These are phyloP conservation scores for Cephus runcator DNA, from an alignment of 2,888 invertebrate species.

Conservation along the genomic window DNA sequence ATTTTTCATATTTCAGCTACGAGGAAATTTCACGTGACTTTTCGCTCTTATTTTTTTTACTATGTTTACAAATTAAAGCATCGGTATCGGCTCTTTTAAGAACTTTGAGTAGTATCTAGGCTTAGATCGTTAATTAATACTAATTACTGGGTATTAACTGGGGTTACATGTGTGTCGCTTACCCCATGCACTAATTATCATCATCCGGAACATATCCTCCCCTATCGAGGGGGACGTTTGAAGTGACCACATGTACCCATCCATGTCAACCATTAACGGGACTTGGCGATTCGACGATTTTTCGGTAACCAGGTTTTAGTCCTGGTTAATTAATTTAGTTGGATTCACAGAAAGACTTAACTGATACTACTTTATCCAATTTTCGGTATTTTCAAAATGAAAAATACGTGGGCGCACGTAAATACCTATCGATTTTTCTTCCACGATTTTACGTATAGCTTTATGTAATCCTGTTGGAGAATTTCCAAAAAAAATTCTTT, in stretches of 20 bases:
- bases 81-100: not conserved
- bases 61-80: not conserved
- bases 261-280: conserved; percentile 36
- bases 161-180: conserved; percentile 26
- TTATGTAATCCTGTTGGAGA: not conserved
- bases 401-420: not conserved
- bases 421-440: not conserved
- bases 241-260: conserved; percentile 40
- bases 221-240: conserved; percentile 37
- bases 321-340: conserved; percentile 19
- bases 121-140: conserved; percentile 32
- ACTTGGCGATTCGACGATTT: conserved; percentile 24
- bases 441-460: not conserved
- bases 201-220: conserved; percentile 23
- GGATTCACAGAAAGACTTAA: conserved; percentile 10
- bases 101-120: not conserved
- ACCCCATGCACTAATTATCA: conserved; percentile 32
- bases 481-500: not conserved
- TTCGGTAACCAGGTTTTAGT: conserved; percentile 34
- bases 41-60: not conserved
- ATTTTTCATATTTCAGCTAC: not conserved
- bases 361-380: conserved; percentile 22
- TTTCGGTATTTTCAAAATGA: not conserved
- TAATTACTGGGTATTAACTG: conserved; percentile 33
- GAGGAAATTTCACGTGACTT: not conserved